These are phyloP conservation scores for Siniperca chuatsi DNA, from an alignment of 2,113 vertebrate genomes.

Conservation along the genomic window DNA sequence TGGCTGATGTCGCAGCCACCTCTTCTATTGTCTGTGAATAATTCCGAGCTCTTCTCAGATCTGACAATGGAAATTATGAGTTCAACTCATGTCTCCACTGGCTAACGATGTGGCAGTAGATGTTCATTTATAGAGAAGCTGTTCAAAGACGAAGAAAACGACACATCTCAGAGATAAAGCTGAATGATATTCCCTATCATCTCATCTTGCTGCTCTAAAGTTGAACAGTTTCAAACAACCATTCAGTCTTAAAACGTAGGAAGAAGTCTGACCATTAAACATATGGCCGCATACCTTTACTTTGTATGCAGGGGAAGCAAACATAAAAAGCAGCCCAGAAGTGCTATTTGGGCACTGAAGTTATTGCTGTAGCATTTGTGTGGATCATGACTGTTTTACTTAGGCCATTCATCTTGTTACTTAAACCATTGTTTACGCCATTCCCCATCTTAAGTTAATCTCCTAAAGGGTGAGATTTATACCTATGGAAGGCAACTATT, in stretches of 20 bases:
- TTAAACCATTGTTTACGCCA: conserved; percentile 66
- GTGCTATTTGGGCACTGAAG: conserved; percentile 39
- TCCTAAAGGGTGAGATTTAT: conserved; percentile 74
- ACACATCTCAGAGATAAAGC: conserved; percentile 46
- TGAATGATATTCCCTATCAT: conserved; percentile 39
- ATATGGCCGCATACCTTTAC: conserved; percentile 26
- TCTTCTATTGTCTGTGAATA: conserved; percentile 50
- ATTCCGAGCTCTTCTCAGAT: conserved; percentile 33
- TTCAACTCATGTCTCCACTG: conserved; percentile 34
- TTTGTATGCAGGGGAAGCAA: conserved; percentile 33
- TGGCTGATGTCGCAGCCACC: conserved; percentile 26
- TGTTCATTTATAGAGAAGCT: conserved; percentile 38
- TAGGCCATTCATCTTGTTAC: conserved; percentile 61
- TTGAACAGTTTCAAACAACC: conserved; percentile 31
- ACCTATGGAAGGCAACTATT: conserved; percentile 40
- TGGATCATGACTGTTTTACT: conserved; percentile 69
- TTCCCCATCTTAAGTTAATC: conserved; percentile 62
- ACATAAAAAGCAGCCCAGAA: conserved; percentile 44
- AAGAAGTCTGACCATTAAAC: conserved; percentile 42
- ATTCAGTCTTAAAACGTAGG: neutral
- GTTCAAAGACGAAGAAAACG: conserved; percentile 36
- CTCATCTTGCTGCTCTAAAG: conserved; percentile 30
- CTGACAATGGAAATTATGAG: conserved; percentile 58
- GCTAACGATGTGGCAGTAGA: conserved; percentile 55
- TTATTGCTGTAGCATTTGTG: conserved; percentile 55